A percentile compares a stretch with the other conserved stretches of the same genome.
Evolutionary conservation across 1,140 invertebrate genomes (phyloP).

Genomic region (Zaprionus tsacasi): DNA sequence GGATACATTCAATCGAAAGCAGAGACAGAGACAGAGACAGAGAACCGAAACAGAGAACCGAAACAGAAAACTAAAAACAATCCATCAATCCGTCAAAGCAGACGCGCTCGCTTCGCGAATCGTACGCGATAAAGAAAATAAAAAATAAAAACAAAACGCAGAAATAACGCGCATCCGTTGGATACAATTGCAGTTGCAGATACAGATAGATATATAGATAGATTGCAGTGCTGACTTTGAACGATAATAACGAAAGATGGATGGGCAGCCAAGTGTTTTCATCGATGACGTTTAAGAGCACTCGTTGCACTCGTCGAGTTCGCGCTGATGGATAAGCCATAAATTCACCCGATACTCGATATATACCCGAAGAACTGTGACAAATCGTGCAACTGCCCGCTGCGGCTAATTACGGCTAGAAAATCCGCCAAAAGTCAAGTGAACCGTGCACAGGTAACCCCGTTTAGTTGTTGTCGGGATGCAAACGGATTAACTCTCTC

Average conservation of each 20-base stretch:
- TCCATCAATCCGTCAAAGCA: conserved; percentile 49
- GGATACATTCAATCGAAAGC: conserved; percentile 65
- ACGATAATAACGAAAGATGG: conserved; percentile 65
- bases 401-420: conserved; percentile 52
- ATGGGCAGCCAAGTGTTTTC: conserved; percentile 70
- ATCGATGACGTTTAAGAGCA: conserved; percentile 67
- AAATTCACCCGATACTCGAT: conserved; percentile 28
- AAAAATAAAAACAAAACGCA: conserved; percentile 12
- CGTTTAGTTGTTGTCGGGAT: conserved; percentile 41
- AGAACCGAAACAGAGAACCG: conserved; percentile 23
- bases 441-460: conserved; percentile 39
- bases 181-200: conserved; percentile 33
- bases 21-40: conserved; percentile 25
- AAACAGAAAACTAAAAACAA: conserved; percentile 38
- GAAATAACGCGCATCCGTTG: conserved; percentile 55
- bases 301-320: conserved; percentile 23
- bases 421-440: conserved; percentile 46
- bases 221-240: conserved; percentile 39
- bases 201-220: conserved; percentile 15
- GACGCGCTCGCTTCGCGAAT: conserved; percentile 33
- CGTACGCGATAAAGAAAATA: conserved; percentile 21
- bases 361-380: conserved; percentile 44
- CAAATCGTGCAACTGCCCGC: conserved; percentile 42
- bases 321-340: conserved; percentile 50
- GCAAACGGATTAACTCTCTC: conserved; percentile 60